Percentiles rank a stretch among this genome's conserved stretches.
phyloP scores from a whole-genome alignment of 1,140 invertebrate genomes.

The Stegodyphus mimosarum region DNA sequence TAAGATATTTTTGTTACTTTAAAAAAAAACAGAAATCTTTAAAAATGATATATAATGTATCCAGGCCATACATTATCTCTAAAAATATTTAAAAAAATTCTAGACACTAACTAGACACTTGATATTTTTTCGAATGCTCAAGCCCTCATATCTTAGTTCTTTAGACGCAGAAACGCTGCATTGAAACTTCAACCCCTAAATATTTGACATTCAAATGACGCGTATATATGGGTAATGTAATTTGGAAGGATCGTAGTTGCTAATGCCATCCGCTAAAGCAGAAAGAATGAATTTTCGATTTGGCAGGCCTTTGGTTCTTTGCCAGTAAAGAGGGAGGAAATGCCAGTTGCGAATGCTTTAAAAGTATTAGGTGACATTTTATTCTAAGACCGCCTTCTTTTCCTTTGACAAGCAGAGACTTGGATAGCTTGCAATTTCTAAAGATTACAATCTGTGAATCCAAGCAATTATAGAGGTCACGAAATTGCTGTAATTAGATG shows the following conservation, averaged over 20 bases:
- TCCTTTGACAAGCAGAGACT: neutral
- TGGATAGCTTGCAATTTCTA: neutral
- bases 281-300: conserved; percentile 19
- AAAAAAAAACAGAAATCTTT: too few species aligned
- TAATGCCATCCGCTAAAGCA: neutral
- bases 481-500: too few species aligned
- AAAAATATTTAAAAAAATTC: too few species aligned
- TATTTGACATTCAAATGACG: too few species aligned
- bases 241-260: conserved; percentile 19
- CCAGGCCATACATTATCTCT: too few species aligned
- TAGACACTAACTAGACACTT: conserved; percentile 51
- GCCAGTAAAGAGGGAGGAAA: conserved; percentile 5
- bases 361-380: conserved; percentile 41
- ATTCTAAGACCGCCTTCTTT: neutral
- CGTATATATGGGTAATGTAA: conserved; percentile 30
- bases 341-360: conserved; percentile 11
- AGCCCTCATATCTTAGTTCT: too few species aligned
- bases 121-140: conserved; percentile 14
- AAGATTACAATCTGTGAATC: too few species aligned
- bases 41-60: too few species aligned
- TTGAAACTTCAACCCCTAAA: too few species aligned
- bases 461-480: too few species aligned
- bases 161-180: too few species aligned
- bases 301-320: conserved; percentile 21
- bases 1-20: too few species aligned